phyloP scores from a whole-genome alignment of 2,888 invertebrate genomes.

The Ormia ochracea region DNA sequence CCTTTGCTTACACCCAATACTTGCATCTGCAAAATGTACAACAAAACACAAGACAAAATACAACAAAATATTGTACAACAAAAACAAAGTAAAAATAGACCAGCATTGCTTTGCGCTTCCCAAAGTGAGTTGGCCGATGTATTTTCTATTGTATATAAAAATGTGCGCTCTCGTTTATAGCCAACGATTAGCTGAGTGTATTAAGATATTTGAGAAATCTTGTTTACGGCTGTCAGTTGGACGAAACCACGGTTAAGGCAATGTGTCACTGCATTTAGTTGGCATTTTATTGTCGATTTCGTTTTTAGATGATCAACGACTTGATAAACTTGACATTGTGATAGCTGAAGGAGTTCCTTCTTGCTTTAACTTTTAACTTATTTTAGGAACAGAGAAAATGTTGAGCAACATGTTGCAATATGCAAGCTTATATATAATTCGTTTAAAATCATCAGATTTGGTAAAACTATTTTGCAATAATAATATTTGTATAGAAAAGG shows the following conservation, averaged over 20 bases:
- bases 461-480: too few relatives aligned
- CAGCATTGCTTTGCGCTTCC: constrained; percentile 2
- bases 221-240: constrained; percentile 46
- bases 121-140: constrained; percentile 43
- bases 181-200: constrained; percentile 52
- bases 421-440: too few relatives aligned
- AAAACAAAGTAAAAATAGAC: background rate
- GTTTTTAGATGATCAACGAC: constrained; percentile 20
- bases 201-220: constrained; percentile 54
- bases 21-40: background rate
- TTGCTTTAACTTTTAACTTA: background rate
- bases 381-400: background rate
- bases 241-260: constrained; percentile 49
- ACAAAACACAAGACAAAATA: too few relatives aligned
- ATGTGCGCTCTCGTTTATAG: constrained; percentile 32
- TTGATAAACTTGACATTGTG: constrained; percentile 56
- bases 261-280: constrained; percentile 38
- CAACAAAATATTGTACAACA: too few relatives aligned
- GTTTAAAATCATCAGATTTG: too few relatives aligned
- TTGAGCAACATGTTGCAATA: too few relatives aligned
- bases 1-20: constrained; percentile 18
- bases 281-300: constrained; percentile 49
- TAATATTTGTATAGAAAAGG: too few relatives aligned
- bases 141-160: background rate
- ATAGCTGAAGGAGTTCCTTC: constrained; percentile 5